Conservation (phyloP, 2,113 vertebrate species). For the Pionites leucogaster region DNA sequence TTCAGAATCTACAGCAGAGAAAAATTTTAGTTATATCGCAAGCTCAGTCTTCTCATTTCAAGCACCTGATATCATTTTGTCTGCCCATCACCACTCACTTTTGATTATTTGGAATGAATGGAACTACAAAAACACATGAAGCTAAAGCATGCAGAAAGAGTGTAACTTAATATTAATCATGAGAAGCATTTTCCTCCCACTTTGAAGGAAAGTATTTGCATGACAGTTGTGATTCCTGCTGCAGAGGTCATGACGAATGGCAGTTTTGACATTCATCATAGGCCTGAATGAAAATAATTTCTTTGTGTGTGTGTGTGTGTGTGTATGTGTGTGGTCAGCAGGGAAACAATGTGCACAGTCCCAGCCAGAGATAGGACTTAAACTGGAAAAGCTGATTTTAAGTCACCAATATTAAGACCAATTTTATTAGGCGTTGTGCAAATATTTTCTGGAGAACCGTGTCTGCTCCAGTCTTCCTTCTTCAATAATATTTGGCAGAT, state of each 20-base stretch:
- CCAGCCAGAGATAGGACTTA: background rate
- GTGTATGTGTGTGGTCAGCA: background rate
- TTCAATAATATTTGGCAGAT: background rate
- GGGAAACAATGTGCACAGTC: background rate
- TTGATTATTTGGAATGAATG: background rate
- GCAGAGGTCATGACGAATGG: background rate
- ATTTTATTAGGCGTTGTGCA: background rate
- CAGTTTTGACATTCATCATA: background rate
- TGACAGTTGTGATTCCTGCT: background rate
- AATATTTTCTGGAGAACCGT: background rate
- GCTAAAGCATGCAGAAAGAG: background rate
- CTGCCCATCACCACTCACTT: background rate
- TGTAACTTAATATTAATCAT: background rate
- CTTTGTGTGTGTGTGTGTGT: background rate
- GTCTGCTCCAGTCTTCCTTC: background rate
- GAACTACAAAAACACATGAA: background rate
- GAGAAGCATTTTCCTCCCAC: rapidly evolving
- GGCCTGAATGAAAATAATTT: background rate
- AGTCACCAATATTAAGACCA: background rate
- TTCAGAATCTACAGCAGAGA: background rate
- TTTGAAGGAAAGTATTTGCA: background rate
- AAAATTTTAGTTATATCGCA: background rate
- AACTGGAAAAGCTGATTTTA: background rate
- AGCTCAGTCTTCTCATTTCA: background rate
- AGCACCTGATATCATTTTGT: background rate